These are phyloP conservation scores for Triplophysa dalaica DNA, from an alignment of 2,113 vertebrate genomes.

Conservation along the genomic window DNA sequence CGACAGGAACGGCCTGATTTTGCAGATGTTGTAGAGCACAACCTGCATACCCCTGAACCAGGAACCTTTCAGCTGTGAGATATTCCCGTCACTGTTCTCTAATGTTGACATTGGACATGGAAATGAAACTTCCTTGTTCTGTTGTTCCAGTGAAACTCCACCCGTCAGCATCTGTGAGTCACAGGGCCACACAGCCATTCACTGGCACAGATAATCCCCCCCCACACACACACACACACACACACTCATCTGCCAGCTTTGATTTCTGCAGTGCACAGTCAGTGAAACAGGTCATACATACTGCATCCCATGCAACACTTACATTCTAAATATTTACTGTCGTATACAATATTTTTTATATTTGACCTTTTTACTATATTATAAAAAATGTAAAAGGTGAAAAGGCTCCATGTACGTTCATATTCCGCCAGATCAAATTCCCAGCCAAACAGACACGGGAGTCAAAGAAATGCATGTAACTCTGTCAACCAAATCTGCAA, in stretches of 20 bases:
- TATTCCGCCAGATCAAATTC: constrained; percentile 58
- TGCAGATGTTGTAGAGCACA: too few relatives aligned
- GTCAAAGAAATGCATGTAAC: constrained; percentile 41
- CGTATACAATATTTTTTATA: too few relatives aligned
- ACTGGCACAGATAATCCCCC: neutral
- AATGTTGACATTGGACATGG: too few relatives aligned
- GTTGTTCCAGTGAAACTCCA: neutral
- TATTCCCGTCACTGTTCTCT: too few relatives aligned
- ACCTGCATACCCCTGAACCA: too few relatives aligned
- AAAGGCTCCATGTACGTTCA: neutral
- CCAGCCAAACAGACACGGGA: constrained; percentile 33
- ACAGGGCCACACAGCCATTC: neutral
- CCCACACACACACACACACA: too few relatives aligned
- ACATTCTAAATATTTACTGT: neutral
- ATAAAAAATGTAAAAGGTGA: neutral
- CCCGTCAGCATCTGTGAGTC: neutral
- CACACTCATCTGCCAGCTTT: neutral
- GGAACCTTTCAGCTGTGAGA: too few relatives aligned
- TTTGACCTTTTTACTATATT: too few relatives aligned
- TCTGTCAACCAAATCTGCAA: constrained; percentile 27
- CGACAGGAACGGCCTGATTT: too few relatives aligned
- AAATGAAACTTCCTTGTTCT: neutral
- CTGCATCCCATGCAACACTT: too few relatives aligned
- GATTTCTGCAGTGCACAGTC: neutral
- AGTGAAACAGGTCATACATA: neutral